phyloP scores from a whole-genome alignment of 2,888 invertebrate genomes.

The Eristalis pertinax region DNA sequence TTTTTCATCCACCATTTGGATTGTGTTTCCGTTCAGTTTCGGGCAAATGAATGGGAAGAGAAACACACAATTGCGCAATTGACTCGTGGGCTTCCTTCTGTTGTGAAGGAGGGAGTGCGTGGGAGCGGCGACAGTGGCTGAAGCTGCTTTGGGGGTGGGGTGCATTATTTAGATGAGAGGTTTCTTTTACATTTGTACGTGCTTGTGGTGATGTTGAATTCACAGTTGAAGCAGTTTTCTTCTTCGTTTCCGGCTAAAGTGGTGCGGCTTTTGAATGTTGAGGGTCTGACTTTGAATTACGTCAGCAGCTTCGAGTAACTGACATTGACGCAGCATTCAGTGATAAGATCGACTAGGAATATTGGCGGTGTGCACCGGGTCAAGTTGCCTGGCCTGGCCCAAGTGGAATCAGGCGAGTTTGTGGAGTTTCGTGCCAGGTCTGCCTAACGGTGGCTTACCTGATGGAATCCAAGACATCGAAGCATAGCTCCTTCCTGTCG shows the following conservation, averaged over 20 bases:
- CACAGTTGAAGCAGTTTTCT: neutral
- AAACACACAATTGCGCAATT: conserved; percentile 53
- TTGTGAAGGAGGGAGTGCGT: neutral
- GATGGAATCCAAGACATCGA: too few species aligned
- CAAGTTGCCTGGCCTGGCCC: too few species aligned
- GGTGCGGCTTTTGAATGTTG: neutral
- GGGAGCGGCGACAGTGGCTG: neutral
- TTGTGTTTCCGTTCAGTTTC: conserved; percentile 39
- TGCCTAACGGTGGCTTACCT: too few species aligned
- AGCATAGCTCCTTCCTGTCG: too few species aligned
- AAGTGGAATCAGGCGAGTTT: too few species aligned
- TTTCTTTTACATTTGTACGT: neutral
- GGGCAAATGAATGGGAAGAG: conserved; percentile 12
- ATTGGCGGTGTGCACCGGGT: neutral
- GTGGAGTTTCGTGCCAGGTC: too few species aligned
- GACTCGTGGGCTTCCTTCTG: conserved; percentile 46
- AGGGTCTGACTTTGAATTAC: neutral
- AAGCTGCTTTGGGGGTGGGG: neutral
- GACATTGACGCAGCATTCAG: neutral
- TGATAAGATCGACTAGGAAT: neutral
- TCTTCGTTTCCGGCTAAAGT: neutral
- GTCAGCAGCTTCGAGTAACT: neutral
- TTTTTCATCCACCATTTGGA: neutral
- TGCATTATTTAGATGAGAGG: conserved; percentile 1
- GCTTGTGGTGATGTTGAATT: neutral